Conservation (phyloP, 2,797 vertebrate genomes). For the Holocentrus rufus region DNA sequence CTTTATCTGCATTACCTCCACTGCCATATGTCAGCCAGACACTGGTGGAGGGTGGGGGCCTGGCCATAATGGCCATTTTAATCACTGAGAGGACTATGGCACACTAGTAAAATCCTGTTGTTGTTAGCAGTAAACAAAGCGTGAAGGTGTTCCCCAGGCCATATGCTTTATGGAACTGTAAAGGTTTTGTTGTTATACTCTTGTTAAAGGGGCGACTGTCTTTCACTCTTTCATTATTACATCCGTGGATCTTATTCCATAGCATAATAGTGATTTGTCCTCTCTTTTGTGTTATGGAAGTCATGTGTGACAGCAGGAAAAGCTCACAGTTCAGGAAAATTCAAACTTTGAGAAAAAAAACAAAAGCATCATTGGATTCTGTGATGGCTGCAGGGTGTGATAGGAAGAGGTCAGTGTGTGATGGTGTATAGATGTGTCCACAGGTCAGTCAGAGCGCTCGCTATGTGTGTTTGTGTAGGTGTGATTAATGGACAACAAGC, state of each 20-base stretch:
- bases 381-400: conserved; percentile 3
- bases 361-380: background rate
- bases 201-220: conserved; percentile 9
- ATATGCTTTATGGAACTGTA: conserved; percentile 49
- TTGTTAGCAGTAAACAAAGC: conserved; percentile 60
- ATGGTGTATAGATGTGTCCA: conserved; percentile 41
- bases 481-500: conserved; percentile 64
- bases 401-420: conserved; percentile 38
- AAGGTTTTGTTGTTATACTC: conserved; percentile 40
- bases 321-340: background rate
- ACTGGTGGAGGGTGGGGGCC: conserved; percentile 54
- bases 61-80: conserved; percentile 60
- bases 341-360: background rate
- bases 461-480: conserved; percentile 43
- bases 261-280: background rate
- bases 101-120: conserved; percentile 40
- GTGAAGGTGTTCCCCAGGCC: conserved; percentile 49
- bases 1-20: conserved; percentile 70
- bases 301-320: background rate
- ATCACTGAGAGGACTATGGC: conserved; percentile 60
- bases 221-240: conserved; percentile 1
- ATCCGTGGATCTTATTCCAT: conserved; percentile 18
- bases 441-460: conserved; percentile 20
- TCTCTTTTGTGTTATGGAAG: background rate
- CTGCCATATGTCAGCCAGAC: conserved; percentile 75